phyloP scores from a whole-genome alignment of 1,140 invertebrate genomes.

The Pseudomyrmex cubaensis region DNA sequence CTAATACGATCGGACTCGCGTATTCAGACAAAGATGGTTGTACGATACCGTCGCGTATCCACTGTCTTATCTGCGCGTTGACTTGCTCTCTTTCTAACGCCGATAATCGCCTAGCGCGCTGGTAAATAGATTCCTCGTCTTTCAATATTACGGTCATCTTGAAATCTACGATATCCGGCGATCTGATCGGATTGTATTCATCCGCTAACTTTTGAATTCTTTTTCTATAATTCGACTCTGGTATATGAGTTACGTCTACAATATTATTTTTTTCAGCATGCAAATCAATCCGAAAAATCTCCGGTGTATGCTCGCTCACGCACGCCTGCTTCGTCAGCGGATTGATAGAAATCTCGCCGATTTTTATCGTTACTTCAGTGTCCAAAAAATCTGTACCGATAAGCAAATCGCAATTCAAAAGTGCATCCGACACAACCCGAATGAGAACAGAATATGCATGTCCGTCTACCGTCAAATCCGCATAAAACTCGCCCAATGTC shows the following conservation, averaged over 20 bases:
- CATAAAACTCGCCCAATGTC: constrained; percentile 31
- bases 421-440: constrained; percentile 27
- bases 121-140: too few species aligned
- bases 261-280: not conserved
- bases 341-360: not conserved
- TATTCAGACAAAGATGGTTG: not conserved
- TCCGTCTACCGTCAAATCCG: constrained; percentile 4
- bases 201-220: not conserved
- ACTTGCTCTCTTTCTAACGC: not conserved
- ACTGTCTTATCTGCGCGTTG: not conserved
- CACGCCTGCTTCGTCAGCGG: not conserved
- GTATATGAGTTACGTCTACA: not conserved
- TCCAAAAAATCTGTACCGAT: constrained; percentile 53
- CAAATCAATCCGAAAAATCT: not conserved
- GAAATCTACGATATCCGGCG: too few species aligned
- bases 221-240: not conserved
- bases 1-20: not conserved
- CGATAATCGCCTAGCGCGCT: too few species aligned
- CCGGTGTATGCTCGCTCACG: not conserved
- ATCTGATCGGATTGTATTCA: too few species aligned
- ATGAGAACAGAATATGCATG: constrained; percentile 8
- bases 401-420: constrained; percentile 27
- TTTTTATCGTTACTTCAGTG: not conserved
- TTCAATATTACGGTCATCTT: too few species aligned
- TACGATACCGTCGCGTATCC: not conserved